Evolutionary conservation across 2,113 vertebrate species (phyloP), one percentile per base, ranked within the genome.

Genomic region (human (Homo sapiens)): DNA sequence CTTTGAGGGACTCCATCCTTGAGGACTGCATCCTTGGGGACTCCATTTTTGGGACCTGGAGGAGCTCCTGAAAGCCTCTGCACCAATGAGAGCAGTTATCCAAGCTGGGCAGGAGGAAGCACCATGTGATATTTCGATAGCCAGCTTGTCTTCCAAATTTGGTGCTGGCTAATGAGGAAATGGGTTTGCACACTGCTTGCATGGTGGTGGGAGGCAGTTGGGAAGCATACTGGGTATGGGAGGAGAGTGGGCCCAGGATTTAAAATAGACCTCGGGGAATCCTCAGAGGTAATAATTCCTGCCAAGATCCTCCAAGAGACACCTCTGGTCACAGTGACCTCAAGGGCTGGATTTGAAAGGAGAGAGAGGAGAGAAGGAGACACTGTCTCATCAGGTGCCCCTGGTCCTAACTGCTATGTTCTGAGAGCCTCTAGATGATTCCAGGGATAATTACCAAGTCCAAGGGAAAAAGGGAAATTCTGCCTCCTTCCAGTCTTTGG

Each of bases 211-310:
- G 72, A 78, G 66, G 57, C 48, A 59, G 68, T 30, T 40, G 32
- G 48, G 57, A 90, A 64, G 75, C 43, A 64, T 12, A 40, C 66
- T 17, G 25, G 64, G 50, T 52, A 45, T 23, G 45, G 48, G 80
- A 92, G 25, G 66, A 90, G 48, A 94, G 73, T 55, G 78, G 61
- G 61, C 45, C 78, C 75, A n/a, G 45, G 55, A 89, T 61, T 96
- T 73, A 97, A 94, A 92, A 85, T 35, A 96, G 82, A 57, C 87
- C 79, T 92, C 18, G 16, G 55, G 70, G 79, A 94, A 85, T 70
- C 89, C 95, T 85, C 86, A 66, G 83, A 61, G 25, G 35, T 35
- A 78, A 61, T 32, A 52, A 72, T 40, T 52, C 50, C 59, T 79
- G 35, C 82, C 52, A 66, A 91, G 66, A 81, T 80, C 13, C 64